Evolutionary conservation across 2,113 vertebrate species (phyloP), one percentile per base, ranked within the genome.

Genomic region (Aepyceros melampus): DNA sequence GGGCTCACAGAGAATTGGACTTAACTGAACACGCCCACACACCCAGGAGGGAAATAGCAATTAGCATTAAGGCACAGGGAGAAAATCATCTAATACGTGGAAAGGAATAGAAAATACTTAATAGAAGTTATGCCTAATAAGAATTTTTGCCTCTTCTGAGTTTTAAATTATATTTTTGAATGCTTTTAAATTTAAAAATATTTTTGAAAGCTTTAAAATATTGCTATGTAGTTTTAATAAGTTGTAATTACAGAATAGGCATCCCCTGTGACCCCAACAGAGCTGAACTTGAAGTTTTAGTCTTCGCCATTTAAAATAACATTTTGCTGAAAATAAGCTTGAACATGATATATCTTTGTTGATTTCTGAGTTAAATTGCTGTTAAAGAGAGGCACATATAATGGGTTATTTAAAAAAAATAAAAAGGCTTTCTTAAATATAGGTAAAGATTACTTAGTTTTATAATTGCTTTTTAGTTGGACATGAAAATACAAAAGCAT

Each of bases 271-370:
- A 92, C 23, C 6, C 40, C 84, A 87, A 29, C 36, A 92, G 55
- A 90, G 14, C 25, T 90, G 56, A 71, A 74, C 62, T 89, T 58
- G 83, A 89, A 82, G 79, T 90, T 91, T 96, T 88, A 53, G 87
- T 88, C 93, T 93, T 97, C 81, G 9, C 33, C 13, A 71, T 84
- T 96, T 95, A 45, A 87, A 93, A 60, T 91, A 84, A 84, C 76
- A 43, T 91, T 94, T 96, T 97, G 84, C 25, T 83, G 45, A 94
- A 83, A 93, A 67, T 91, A 93, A 97, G 33, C 76, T 95, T 95
- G 36, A 94, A 17, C 87, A 49, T 55, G 36, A 19, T 86, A n/a
- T 87, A 45, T 58, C 12, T 19, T 79, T 93, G 27, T 87, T 95
- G 8, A 84, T 87, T 95, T 95, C 29, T 83, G 29, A 89, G 45